These are phyloP conservation scores for Crossoptilon crossoptilon DNA, from an alignment of 2,797 vertebrate species.

Conservation along the genomic window DNA sequence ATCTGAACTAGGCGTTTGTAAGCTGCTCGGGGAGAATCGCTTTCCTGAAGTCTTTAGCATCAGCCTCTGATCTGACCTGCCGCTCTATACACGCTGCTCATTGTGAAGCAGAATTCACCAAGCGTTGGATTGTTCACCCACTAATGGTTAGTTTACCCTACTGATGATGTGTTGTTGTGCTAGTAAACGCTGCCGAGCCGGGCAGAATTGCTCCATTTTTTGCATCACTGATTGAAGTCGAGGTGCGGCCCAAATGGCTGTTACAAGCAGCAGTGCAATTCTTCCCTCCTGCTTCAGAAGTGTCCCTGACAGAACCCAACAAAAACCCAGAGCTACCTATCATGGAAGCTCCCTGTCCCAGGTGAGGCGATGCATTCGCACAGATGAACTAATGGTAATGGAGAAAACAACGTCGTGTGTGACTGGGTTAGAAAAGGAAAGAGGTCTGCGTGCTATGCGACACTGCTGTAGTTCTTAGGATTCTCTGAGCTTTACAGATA, in stretches of 20 bases:
- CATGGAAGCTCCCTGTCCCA: rapidly evolving
- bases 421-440: not conserved
- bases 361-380: not conserved
- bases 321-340: not conserved
- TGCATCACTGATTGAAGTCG: not conserved
- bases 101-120: too few relatives aligned
- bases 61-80: constrained; percentile 6
- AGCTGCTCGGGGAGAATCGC: not conserved
- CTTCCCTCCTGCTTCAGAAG: not conserved
- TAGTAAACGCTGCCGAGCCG: not conserved
- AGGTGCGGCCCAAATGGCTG: not conserved
- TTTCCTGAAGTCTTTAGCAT: not conserved
- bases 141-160: too few relatives aligned
- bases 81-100: not conserved
- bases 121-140: too few relatives aligned
- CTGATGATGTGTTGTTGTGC: too few relatives aligned
- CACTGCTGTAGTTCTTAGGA: not conserved
- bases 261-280: not conserved
- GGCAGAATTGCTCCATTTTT: not conserved
- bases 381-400: not conserved
- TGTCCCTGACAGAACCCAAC: not conserved
- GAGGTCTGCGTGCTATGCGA: not conserved
- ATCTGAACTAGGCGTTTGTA: not conserved
- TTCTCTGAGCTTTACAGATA: not conserved
- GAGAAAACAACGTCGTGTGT: not conserved